These are phyloP conservation scores for Galendromus occidentalis DNA, from an alignment of 1,140 invertebrate genomes.

Conservation along the genomic window DNA sequence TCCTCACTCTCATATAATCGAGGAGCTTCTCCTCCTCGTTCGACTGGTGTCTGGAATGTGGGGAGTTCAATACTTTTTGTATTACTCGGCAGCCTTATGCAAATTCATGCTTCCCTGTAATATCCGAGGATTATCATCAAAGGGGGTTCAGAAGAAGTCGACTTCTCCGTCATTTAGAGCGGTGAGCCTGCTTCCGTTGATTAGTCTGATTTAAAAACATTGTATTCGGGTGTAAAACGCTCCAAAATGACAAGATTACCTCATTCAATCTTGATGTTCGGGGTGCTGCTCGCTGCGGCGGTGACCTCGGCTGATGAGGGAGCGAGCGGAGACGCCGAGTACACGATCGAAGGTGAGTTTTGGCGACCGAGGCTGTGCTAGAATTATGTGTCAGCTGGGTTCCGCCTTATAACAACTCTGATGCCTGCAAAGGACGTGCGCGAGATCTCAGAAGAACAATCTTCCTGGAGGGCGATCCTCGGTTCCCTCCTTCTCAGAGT, in stretches of 20 bases:
- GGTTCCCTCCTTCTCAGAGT: too few species aligned
- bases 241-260: neutral
- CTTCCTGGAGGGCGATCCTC: neutral
- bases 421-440: conserved; percentile 2
- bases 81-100: too few species aligned
- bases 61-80: too few species aligned
- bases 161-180: neutral
- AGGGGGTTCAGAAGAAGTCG: neutral
- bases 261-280: neutral
- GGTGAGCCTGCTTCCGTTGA: neutral
- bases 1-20: too few species aligned
- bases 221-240: neutral
- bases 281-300: neutral
- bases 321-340: neutral
- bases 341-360: conserved; percentile 11
- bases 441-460: neutral
- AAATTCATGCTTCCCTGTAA: too few species aligned
- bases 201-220: neutral
- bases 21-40: too few species aligned
- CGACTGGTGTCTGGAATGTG: too few species aligned
- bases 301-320: neutral
- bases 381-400: neutral
- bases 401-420: neutral
- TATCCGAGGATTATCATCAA: too few species aligned
- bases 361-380: too few species aligned